phyloP scores from a whole-genome alignment of 2,888 invertebrate genomes.

The Dichetophora obliterata region DNA sequence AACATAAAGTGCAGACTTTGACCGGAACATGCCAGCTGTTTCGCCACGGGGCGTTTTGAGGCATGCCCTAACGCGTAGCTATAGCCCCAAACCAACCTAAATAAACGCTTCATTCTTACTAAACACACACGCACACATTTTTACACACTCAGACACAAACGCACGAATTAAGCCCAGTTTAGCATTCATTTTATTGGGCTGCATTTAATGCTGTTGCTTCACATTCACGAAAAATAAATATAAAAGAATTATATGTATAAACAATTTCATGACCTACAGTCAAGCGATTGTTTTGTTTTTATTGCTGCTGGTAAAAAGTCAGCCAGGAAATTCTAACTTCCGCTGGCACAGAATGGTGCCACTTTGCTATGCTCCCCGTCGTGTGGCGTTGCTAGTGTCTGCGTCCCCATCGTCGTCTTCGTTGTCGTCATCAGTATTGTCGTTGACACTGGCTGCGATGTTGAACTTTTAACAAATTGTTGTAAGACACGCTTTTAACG shows the following conservation, averaged over 20 bases:
- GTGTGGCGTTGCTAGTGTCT: background rate
- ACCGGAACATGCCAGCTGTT: background rate
- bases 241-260: background rate
- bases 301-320: background rate
- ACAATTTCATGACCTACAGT: constrained; percentile 10
- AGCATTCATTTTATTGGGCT: background rate
- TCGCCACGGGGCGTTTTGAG: background rate
- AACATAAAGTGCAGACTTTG: no score
- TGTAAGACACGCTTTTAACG: constrained; percentile 18
- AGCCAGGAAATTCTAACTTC: constrained; percentile 18
- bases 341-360: constrained; percentile 26
- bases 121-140: no score
- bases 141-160: background rate
- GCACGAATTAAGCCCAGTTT: background rate
- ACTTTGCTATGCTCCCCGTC: background rate
- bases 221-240: no score
- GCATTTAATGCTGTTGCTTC: background rate
- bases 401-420: background rate
- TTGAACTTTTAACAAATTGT: constrained; percentile 15
- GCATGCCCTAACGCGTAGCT: background rate
- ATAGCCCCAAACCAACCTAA: background rate
- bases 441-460: constrained; percentile 8
- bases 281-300: background rate
- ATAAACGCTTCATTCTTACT: background rate
- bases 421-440: background rate